A percentile compares a stretch with the other conserved stretches of the same genome.
Conservation (phyloP, 1,140 invertebrate species). For the Heliconius congener region DNA sequence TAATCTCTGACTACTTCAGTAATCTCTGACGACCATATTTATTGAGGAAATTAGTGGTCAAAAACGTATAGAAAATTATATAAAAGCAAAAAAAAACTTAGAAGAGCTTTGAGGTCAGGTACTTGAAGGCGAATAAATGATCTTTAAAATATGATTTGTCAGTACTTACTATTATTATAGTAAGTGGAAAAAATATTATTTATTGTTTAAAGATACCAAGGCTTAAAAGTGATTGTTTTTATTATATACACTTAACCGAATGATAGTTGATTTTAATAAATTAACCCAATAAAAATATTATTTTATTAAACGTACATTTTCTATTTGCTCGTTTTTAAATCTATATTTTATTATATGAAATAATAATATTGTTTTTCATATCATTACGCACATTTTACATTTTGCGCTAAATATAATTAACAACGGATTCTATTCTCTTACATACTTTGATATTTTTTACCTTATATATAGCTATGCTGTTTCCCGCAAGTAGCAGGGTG, state of each 20-base stretch:
- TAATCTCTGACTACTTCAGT: background rate
- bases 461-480: too few species aligned
- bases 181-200: background rate
- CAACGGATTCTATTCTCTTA: too few species aligned
- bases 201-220: background rate
- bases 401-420: too few species aligned
- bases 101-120: background rate
- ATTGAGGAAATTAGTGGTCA: background rate
- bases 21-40: background rate
- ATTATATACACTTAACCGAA: background rate
- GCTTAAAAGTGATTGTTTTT: slow-evolving; percentile 7
- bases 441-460: too few species aligned
- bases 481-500: too few species aligned
- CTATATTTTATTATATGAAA: too few species aligned
- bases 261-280: background rate
- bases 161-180: background rate
- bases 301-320: background rate
- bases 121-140: background rate
- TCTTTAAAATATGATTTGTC: background rate
- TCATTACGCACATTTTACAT: too few species aligned
- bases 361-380: too few species aligned
- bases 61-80: background rate
- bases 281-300: background rate
- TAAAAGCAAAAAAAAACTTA: background rate
- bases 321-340: background rate